phyloP scores from a whole-genome alignment of 30 jellyfish, hydroid and myxozoan genomes.

The Cassiopea andromeda region DNA sequence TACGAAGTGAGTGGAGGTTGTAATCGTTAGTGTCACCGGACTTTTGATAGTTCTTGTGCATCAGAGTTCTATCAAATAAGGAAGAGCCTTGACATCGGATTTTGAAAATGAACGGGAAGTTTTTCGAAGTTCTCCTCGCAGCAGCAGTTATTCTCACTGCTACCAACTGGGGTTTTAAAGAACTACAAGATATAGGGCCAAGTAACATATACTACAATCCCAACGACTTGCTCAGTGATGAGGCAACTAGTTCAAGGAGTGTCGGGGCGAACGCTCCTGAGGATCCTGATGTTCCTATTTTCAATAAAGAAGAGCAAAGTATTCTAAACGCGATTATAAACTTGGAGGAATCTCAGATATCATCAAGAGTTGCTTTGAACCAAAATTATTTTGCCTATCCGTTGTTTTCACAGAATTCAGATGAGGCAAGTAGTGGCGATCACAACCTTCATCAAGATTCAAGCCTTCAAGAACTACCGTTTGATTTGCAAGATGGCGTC shows the following conservation, averaged over 20 bases:
- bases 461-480: background rate
- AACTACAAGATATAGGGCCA: background rate
- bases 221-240: conserved; percentile 16
- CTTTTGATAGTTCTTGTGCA: no score
- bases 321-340: conserved; percentile 45
- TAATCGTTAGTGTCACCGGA: no score
- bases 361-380: background rate
- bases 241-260: background rate
- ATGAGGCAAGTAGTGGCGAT: conserved; percentile 10
- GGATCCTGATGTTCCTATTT: background rate
- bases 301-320: conserved; percentile 43
- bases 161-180: conserved; percentile 51
- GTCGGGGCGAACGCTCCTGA: background rate
- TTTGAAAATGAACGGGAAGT: conserved; percentile 25
- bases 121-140: conserved; percentile 32
- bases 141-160: conserved; percentile 45
- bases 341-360: conserved; percentile 56
- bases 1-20: no score
- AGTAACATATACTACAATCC: conserved; percentile 12
- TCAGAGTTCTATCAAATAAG: no score
- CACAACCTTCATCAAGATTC: background rate
- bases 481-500: conserved; percentile 3
- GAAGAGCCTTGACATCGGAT: background rate
- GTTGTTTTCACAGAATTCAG: conserved; percentile 34
- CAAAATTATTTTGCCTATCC: conserved; percentile 55